Percentiles rank a stretch among this genome's conserved stretches.
Evolutionary conservation across 1,140 invertebrate genomes (phyloP).

Genomic region (Euura saliciscinereae): DNA sequence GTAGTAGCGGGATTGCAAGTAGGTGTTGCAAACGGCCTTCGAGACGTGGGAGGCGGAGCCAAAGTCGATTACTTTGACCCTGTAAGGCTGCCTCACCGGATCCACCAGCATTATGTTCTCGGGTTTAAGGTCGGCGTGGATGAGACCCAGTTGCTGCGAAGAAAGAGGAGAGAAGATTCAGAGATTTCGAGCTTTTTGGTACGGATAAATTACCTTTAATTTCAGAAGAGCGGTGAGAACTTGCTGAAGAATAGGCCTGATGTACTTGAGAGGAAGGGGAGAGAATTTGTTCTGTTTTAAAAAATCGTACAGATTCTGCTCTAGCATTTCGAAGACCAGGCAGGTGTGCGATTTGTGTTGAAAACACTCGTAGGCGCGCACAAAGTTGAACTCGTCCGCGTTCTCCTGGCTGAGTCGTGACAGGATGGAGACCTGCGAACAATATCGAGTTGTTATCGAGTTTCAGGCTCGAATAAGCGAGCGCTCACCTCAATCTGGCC

Average conservation of each 20-base stretch:
- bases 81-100: conserved; percentile 94
- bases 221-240: conserved; percentile 97
- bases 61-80: conserved; percentile 99
- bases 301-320: conserved; percentile 99
- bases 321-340: conserved; percentile 99
- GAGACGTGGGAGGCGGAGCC: conserved; percentile 98
- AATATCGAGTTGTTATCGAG: conserved; percentile 8
- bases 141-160: conserved; percentile 91
- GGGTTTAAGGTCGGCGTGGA: conserved; percentile 99
- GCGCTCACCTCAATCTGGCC: conserved; percentile 95
- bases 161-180: conserved; percentile 1
- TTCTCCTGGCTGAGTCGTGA: conserved; percentile 98
- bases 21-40: conserved; percentile 99
- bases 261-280: conserved; percentile 96
- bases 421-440: conserved; percentile 86
- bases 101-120: conserved; percentile 99
- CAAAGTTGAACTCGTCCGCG: conserved; percentile 99
- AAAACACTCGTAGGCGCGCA: conserved; percentile 99
- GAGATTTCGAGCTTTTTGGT: conserved; percentile 1
- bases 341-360: conserved; percentile 99
- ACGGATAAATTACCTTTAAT: conserved; percentile 74
- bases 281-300: conserved; percentile 99
- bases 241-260: conserved; percentile 98
- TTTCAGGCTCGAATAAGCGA: too few relatives aligned
- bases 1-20: conserved; percentile 98